Evolutionary conservation across 1,140 invertebrate species (phyloP), one percentile per base, ranked within the genome.

Genomic region (Papilio dardanus): DNA sequence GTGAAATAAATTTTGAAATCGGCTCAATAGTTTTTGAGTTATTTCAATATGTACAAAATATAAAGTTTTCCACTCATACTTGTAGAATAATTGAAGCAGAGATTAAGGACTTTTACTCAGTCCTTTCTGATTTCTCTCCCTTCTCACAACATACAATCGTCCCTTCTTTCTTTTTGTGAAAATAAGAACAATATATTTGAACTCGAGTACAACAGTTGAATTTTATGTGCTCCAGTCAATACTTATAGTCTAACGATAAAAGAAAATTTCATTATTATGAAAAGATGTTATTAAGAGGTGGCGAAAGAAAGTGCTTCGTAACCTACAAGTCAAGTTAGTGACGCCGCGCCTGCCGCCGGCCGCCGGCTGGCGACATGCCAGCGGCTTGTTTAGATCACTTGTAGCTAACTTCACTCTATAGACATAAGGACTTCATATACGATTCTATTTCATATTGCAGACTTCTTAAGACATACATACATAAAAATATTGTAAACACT

Each of bases 291-390:
- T 62, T 62, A 62, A 62, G 54, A 62, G 24, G 54, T 12, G 14
- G 54, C 30, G 54, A 62, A 62, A 62, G 54, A 62, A 62, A 62
- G 54, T 30, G 54, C 54, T 62, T 16, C 54, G 54, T 62, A 62
- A 62, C 54, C 54, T 28, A 28, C 24, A 28, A 28, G 21, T 28
- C 21, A 28, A 62, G 12, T 28, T 28, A 28, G 24, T 24, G 24
- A 16, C 54, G 54, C 50, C 21, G 50, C 54, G 8, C 24, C 24
- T 28, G 54, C 35, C 35, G 2, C 24, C 12, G 21, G 54, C n/a
- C n/a, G n/a, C n/a, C n/a, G 24, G 12, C 10, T 62, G 54, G 54
- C 54, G 54, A 24, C 10, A 12, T 62, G 54, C 54, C 54, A 62
- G 24, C 21, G 24, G 54, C 54, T 62, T 62, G 54, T 62, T 62